Base-by-base conservation (phyloP, 1,140 invertebrate species). In the Ooceraea biroi region DNA sequence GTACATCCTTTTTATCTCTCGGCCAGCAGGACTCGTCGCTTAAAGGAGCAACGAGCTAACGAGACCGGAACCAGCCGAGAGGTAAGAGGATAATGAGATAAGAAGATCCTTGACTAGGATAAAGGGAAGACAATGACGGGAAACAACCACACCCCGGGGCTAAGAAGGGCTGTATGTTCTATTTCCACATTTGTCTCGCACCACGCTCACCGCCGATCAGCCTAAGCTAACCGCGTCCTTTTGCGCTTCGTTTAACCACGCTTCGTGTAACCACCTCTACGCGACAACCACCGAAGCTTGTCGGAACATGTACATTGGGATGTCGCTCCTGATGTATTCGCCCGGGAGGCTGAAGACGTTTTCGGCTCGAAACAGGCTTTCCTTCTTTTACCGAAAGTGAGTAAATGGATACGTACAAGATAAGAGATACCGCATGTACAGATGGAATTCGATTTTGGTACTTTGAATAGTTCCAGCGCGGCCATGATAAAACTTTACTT, bases 81-180 rank as follows among this genome's bases (percentile, higher is more conserved):
- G 19, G 66, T 82, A 63, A 48, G 14, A 36, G 25, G 11, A 30
- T 52, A 48, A 72, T 36, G 66, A 65, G 46, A 36, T 50, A 52
- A 69, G 65, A 52, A 48, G 82, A 84, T 87, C 48, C 82, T 88
- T 69, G 86, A 85, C 86, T 84, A 55, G 60, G 50, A 52, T 12
- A 80, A 80, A 80, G 61, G 55, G 74, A 30, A 36, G 60, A 46
- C 46, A 78, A 74, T 12, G 17, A 5, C 36, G 30, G 71, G 61
- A 14, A 66, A 78, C 41, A 84, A 71, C 65, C 4, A 22, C 30
- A 44, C 25, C 44, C 57, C 63, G 78, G 78, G 65, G 85, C 68
- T 84, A 78, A 87, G 48, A 78, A 87, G 48, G 83, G 85, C 85
- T 88, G 58, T 86, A 77, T 27, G 46, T 66, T 71, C 50, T 80